phyloP scores from a whole-genome alignment of 2,888 invertebrate genomes.

The Chydorus sphaericus region DNA sequence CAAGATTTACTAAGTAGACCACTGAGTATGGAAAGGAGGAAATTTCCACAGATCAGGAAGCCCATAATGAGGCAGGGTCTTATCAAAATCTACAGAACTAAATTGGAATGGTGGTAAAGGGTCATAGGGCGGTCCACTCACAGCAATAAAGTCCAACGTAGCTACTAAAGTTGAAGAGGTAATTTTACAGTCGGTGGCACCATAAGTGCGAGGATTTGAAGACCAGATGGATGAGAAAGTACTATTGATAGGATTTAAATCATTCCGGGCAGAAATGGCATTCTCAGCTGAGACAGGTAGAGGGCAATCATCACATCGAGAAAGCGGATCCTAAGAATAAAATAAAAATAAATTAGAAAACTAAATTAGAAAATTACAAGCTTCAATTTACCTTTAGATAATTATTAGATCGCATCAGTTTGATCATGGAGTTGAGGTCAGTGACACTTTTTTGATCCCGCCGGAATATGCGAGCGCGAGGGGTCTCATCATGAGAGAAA shows the following conservation, averaged over 20 bases:
- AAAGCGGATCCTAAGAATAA: conserved; percentile 45
- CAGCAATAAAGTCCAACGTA: conserved; percentile 39
- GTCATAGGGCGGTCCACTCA: conserved; percentile 42
- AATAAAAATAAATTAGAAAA: too few species aligned
- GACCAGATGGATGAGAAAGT: conserved; percentile 50
- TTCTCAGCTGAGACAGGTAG: conserved; percentile 57
- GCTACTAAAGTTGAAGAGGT: conserved; percentile 31
- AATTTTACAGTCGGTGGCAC: conserved; percentile 53
- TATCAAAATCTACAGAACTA: conserved; percentile 49
- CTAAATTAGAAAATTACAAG: too few species aligned
- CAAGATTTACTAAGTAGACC: too few species aligned
- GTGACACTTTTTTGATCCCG: conserved; percentile 41
- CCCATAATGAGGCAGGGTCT: conserved; percentile 45
- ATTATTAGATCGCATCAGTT: conserved; percentile 49
- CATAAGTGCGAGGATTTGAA: conserved; percentile 49
- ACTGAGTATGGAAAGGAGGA: conserved; percentile 39
- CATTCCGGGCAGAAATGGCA: conserved; percentile 51
- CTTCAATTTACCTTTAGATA: too few species aligned
- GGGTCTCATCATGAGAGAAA: conserved; percentile 47
- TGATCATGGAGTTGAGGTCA: conserved; percentile 42
- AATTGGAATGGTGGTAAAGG: conserved; percentile 56
- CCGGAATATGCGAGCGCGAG: conserved; percentile 46
- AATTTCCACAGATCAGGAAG: conserved; percentile 63
- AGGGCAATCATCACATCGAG: conserved; percentile 38
- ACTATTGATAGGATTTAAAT: conserved; percentile 52